phyloP scores from a whole-genome alignment of 2,797 vertebrate species.

The Clarias laeviceps region DNA sequence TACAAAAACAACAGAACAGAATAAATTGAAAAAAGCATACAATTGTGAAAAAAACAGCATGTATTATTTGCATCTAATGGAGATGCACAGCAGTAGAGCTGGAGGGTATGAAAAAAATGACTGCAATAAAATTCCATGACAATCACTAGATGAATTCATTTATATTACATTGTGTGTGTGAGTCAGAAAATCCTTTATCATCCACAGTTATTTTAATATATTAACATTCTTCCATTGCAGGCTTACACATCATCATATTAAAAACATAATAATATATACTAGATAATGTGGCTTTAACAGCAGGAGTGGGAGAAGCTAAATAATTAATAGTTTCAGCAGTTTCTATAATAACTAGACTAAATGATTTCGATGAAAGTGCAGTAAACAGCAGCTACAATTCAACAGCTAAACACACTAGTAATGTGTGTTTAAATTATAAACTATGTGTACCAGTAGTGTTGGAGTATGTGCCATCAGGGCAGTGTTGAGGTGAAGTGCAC shows the following conservation, averaged over 20 bases:
- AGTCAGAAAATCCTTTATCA: background rate
- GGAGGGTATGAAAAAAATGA: constrained; percentile 8
- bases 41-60: background rate
- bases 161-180: background rate
- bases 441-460: constrained; percentile 76
- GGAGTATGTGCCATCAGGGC: constrained; percentile 77
- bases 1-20: background rate
- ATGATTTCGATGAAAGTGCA: background rate
- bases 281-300: background rate
- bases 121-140: constrained; percentile 3
- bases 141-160: constrained; percentile 4
- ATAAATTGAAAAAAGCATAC: background rate
- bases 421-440: background rate
- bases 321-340: background rate
- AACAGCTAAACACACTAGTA: background rate
- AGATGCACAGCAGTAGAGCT: constrained; percentile 9
- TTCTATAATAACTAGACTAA: background rate
- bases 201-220: background rate
- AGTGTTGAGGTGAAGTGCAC: constrained; percentile 73
- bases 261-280: background rate
- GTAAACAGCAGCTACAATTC: background rate
- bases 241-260: background rate
- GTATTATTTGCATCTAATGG: constrained; percentile 8
- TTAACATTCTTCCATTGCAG: background rate
- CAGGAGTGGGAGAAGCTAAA: background rate